A percentile compares a stretch with the other conserved stretches of the same genome.
These are phyloP conservation scores for Wasmannia auropunctata DNA, from an alignment of 1,140 invertebrate species.

Conservation along the genomic window DNA sequence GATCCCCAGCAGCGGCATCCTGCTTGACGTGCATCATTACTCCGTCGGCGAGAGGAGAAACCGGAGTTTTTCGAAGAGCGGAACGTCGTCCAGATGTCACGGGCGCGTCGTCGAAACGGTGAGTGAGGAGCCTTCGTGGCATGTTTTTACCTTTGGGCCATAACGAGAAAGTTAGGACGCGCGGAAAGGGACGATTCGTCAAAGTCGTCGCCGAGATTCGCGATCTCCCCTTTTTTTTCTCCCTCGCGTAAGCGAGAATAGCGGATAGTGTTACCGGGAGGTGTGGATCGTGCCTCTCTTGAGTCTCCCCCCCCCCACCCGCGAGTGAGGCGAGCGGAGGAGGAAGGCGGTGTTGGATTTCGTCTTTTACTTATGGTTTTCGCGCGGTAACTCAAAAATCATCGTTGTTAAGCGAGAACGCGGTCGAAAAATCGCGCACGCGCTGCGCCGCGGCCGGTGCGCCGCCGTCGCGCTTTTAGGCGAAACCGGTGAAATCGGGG, in stretches of 20 bases:
- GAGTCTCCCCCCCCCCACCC: not conserved
- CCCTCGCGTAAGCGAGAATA: constrained; percentile 26
- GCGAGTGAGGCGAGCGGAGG: not conserved
- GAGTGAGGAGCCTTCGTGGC: constrained; percentile 30
- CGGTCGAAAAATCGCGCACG: not conserved
- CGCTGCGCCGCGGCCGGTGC: too few relatives aligned
- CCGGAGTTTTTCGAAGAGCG: constrained; percentile 14
- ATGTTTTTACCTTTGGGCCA: not conserved
- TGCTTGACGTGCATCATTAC: not conserved
- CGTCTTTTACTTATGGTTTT: constrained; percentile 42
- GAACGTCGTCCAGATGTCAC: constrained; percentile 67
- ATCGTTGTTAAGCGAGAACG: not conserved
- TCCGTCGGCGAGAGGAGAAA: not conserved
- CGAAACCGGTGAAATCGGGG: constrained; percentile 70
- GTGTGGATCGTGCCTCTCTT: constrained; percentile 16
- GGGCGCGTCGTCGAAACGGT: constrained; percentile 61
- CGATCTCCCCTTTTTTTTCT: not conserved
- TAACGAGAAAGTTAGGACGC: not conserved
- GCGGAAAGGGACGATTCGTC: not conserved
- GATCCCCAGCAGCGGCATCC: not conserved
- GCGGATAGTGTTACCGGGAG: constrained; percentile 55
- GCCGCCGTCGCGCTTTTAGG: constrained; percentile 38
- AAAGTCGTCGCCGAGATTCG: not conserved
- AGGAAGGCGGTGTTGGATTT: constrained; percentile 40
- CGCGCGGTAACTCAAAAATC: constrained; percentile 15